Conservation (phyloP, 2,888 invertebrate species). For the Prenolepis imparis region DNA sequence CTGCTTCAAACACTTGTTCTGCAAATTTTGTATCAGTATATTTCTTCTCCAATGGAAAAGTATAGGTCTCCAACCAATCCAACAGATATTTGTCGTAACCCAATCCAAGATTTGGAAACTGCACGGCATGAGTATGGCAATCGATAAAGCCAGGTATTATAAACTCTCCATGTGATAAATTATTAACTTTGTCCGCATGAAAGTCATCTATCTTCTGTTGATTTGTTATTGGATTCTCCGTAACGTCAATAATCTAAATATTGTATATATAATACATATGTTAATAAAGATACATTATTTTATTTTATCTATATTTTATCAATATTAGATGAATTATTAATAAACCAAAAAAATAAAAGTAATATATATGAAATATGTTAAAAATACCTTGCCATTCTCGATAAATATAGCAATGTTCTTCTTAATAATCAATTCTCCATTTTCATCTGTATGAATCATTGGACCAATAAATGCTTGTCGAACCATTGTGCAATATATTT, state of each 20-base stretch:
- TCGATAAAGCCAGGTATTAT: conserved; percentile 96
- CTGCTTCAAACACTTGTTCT: conserved; percentile 90
- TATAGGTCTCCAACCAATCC: conserved; percentile 95
- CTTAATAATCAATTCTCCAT: conserved; percentile 76
- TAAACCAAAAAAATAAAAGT: not conserved
- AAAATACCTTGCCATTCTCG: conserved; percentile 80
- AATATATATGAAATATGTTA: conserved; percentile 4
- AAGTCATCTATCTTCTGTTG: not conserved
- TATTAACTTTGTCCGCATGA: conserved; percentile 65
- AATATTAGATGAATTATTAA: not conserved
- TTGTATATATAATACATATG: not conserved
- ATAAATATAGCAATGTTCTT: conserved; percentile 79
- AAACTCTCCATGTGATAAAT: conserved; percentile 87
- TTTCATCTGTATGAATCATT: conserved; percentile 77
- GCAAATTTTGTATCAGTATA: conserved; percentile 91
- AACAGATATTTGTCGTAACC: conserved; percentile 93
- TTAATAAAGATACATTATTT: conserved; percentile 9
- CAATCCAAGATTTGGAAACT: conserved; percentile 94
- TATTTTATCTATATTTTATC: not conserved
- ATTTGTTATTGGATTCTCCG: not conserved
- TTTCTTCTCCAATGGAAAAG: conserved; percentile 93
- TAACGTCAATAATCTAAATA: conserved; percentile 13
- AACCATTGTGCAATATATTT: conserved; percentile 61
- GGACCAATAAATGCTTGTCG: conserved; percentile 80
- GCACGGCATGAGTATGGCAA: conserved; percentile 96